Evolutionary conservation across 2,113 vertebrate genomes (phyloP), one percentile per base, ranked within the genome.

Genomic region (Odobenus rosmarus): DNA sequence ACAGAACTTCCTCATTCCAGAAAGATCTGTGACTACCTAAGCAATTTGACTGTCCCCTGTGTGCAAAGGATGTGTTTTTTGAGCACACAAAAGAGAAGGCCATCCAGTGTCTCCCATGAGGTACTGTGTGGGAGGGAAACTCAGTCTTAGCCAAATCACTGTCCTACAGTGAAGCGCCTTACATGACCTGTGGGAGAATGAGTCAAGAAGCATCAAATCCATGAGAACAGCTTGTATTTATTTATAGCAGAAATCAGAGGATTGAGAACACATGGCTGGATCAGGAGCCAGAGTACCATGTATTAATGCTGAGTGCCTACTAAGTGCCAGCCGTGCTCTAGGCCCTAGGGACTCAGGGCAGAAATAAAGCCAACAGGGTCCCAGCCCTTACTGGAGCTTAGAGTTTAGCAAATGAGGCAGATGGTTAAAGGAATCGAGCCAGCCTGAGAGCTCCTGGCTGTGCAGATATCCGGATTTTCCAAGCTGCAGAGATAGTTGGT

Each of bases 41-140:
- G 94, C 61, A 95, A 74, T 28, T 55, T 89, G 39, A 94, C 81
- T 80, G 33, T 82, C 33, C 51, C 28, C 33, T 80, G 26, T n/a
- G 67, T n/a, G 57, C 59, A 86, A 72, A 95, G 42, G 53, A 89
- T 33, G 59, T 93, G 36, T 86, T 82, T 96, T 97, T 46, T 84
- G 36, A 95, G 49, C 69, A 39, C 28, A 80, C 42, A 74, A 81
- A 80, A 31, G 15, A 94, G 94, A 88, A 94, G 88, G 23, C 28
- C 77, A 57, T 89, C 46, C 69, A 77, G 77, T 18, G n/a, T 85
- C 39, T 96, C 92, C 96, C 95, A 94, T 80, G 93, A 95, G 84
- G 64, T 79, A 12, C 62, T 90, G 57, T 69, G 96, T 98, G 90
- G 96, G 97, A 97, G 95, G 87, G 55, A 96, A 97, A 86, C 55